Evolutionary conservation across 2,113 vertebrate genomes (phyloP), one percentile per base, ranked within the genome.

Genomic region (Haemorhous mexicanus): DNA sequence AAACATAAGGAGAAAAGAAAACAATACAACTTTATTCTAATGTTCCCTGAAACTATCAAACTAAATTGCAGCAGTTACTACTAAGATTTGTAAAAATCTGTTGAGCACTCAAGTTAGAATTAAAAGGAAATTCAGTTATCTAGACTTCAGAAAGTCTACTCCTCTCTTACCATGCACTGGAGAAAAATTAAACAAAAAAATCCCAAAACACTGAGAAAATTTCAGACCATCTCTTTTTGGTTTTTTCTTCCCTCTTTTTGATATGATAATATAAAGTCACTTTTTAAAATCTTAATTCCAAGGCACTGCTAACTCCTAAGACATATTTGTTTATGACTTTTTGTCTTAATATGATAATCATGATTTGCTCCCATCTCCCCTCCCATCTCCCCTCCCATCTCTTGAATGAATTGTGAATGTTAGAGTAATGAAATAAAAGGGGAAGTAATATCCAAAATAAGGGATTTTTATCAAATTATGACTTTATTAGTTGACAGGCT

Each of bases 281-380:
- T 59, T 35, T 26, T 11, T 70, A 44, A 2, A 3, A 24, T 74
- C 23, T 79, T 49, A 76, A 23, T 77, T 92, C 18, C 28, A 70
- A 77, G 27, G 6, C 62, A 70, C 7, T 1, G 5, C 17, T 70
- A 70, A 33, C 6, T 81, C 21, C 49, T 46, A 55, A 11, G 6
- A 88, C 39, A 62, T 44, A 47, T 20, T 44, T 82, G 4, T 83
- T 87, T 10, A 47, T 20, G 28, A 47, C 6, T 55, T 6, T 53
- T 81, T 66, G 4, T 43, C 27, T 52, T 61, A 61, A 59, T 37
- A 56, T 39, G 10, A 67, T 15, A 20, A 67, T 16, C 4, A 2
- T 64, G 2, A 27, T 73, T 61, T 61, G 8, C 33, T 77, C 22
- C 6, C 8, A 1, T 3, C 14, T 13, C 6, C 2, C 1, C 52